These are phyloP conservation scores for Ochotona princeps DNA, from an alignment of 2,113 vertebrate species.

Conservation along the genomic window DNA sequence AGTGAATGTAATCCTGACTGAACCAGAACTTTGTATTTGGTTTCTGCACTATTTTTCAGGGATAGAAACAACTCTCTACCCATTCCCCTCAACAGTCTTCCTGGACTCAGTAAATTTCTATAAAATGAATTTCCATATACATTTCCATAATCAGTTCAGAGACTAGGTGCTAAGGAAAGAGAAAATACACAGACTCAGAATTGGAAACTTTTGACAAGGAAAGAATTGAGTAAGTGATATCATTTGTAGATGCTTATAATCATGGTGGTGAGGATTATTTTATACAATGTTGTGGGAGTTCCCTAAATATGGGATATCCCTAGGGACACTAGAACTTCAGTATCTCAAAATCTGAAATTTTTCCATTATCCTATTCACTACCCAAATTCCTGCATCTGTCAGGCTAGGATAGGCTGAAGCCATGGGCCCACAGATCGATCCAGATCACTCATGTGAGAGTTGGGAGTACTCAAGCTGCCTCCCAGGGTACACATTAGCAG, in stretches of 20 bases:
- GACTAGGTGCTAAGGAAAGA: not conserved
- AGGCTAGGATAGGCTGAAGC: too few relatives aligned
- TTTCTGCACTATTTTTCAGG: not conserved
- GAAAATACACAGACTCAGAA: not conserved
- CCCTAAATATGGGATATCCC: not conserved
- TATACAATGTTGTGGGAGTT: not conserved
- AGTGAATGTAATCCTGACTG: not conserved
- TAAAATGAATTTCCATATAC: not conserved
- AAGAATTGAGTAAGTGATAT: not conserved
- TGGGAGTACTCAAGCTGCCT: too few relatives aligned
- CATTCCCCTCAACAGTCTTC: not conserved
- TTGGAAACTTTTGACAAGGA: conserved; percentile 30
- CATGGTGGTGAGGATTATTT: not conserved
- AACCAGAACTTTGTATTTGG: not conserved
- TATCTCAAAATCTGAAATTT: not conserved
- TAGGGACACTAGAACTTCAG: not conserved
- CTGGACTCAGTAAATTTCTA: not conserved
- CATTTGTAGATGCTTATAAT: not conserved
- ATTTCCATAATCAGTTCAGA: conserved; percentile 26
- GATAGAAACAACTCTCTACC: conserved; percentile 4
- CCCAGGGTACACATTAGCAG: too few relatives aligned
- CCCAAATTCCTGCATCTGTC: not conserved
- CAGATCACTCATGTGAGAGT: too few relatives aligned
- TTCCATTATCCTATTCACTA: not conserved
- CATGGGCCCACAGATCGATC: too few relatives aligned